These are phyloP conservation scores for Tachysurus vachellii DNA, from an alignment of 2,113 vertebrate species.

Conservation along the genomic window DNA sequence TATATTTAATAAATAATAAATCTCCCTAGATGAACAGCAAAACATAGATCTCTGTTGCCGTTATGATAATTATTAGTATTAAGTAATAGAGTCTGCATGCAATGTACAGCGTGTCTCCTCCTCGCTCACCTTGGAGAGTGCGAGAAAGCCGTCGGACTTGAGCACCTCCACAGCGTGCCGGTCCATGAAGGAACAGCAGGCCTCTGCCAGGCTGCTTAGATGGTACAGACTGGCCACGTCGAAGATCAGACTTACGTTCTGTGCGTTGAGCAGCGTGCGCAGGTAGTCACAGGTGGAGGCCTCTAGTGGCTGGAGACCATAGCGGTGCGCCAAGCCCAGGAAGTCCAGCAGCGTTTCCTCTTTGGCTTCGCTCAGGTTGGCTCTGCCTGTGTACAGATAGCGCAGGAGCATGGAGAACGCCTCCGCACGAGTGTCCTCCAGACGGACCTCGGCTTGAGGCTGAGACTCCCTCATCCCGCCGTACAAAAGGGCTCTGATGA, in stretches of 20 bases:
- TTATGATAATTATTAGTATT: background rate
- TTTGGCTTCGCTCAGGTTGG: conserved; percentile 87
- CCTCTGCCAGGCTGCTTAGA: conserved; percentile 83
- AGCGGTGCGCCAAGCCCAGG: conserved; percentile 93
- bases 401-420: conserved; percentile 94
- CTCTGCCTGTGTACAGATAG: conserved; percentile 96
- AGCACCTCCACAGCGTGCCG: conserved; percentile 91
- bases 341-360: conserved; percentile 96
- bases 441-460: conserved; percentile 91
- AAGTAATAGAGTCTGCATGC: background rate
- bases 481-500: conserved; percentile 85
- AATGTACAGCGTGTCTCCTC: background rate
- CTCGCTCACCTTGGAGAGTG: conserved; percentile 85
- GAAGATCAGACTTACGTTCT: conserved; percentile 96
- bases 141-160: conserved; percentile 87
- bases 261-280: conserved; percentile 91
- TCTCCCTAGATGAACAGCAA: background rate
- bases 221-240: conserved; percentile 96
- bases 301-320: conserved; percentile 93
- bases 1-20: background rate
- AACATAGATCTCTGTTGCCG: background rate
- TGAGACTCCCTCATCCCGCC: conserved; percentile 96
- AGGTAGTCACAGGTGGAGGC: conserved; percentile 95
- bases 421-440: conserved; percentile 92
- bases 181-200: conserved; percentile 96